Conservation (phyloP, 2,888 invertebrate species). For the Dasypogon diadema region DNA sequence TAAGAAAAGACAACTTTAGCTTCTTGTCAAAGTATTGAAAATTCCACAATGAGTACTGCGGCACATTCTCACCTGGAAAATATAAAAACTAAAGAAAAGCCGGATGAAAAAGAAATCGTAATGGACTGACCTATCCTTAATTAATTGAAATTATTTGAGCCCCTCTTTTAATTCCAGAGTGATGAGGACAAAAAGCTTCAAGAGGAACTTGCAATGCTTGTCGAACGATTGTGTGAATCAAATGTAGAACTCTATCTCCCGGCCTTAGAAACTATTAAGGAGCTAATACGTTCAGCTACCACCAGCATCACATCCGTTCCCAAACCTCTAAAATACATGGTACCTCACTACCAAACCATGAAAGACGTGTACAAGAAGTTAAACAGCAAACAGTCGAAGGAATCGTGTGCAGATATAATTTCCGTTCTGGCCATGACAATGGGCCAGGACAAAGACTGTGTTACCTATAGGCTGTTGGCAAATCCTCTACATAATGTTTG, state of each 20-base stretch:
- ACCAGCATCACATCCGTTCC: conserved; percentile 98
- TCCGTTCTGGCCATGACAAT: conserved; percentile 93
- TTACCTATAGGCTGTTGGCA: conserved; percentile 81
- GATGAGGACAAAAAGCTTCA: conserved; percentile 92
- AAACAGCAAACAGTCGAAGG: conserved; percentile 76
- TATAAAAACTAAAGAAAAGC: neutral
- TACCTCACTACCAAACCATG: conserved; percentile 84
- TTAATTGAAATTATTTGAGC: neutral
- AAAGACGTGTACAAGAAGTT: conserved; percentile 85
- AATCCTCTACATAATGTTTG: conserved; percentile 80
- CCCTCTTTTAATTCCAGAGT: conserved; percentile 19
- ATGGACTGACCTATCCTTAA: neutral
- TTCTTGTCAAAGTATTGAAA: neutral
- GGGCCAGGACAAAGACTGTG: conserved; percentile 80
- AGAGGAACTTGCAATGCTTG: conserved; percentile 87
- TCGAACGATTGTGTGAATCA: conserved; percentile 73
- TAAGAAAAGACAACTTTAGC: too few species aligned
- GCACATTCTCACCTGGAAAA: neutral
- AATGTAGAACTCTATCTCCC: conserved; percentile 79
- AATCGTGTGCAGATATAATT: conserved; percentile 87
- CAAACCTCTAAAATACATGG: conserved; percentile 92
- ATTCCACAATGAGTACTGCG: too few species aligned
- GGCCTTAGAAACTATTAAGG: conserved; percentile 84
- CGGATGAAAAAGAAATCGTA: neutral
- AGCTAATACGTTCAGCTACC: conserved; percentile 89